Evolutionary conservation across 2,888 invertebrate genomes (phyloP), one percentile per base, ranked within the genome.

Genomic region (Subacronicta megacephala): DNA sequence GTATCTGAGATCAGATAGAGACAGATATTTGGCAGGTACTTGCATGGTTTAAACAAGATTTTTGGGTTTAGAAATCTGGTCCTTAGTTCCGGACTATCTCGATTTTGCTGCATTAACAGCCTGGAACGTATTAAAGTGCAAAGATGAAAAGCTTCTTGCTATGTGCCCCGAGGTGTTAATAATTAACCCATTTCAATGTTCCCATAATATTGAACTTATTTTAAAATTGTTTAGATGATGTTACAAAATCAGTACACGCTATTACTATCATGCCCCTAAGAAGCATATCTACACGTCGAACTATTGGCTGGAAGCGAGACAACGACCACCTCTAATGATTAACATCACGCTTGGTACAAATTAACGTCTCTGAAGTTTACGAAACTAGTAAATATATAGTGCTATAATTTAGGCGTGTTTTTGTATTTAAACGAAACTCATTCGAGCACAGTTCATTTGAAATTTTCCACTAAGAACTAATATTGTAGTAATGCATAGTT

Each of bases 201-300:
- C 31, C 31, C 31, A 31, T 2, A n/a, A 4, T 31, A n/a, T 23
- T 7, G 7, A 7, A 23, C 23, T 29, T n/a, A n/a, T n/a, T 26
- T 26, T 31, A 5, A 31, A 6, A 31, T 31, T 4, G 31, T 31
- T 31, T n/a, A 12, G 4, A 31, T n/a, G 3, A 10, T 52, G 57
- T 44, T 45, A 57, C 40, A 41, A 43, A n/a, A 76, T 69, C 70
- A 73, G 49, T 69, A 68, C 44, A 50, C 56, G 60, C 63, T 16
- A 49, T 35, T 43, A 42, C 38, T 51, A 44, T 42, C 47, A 55
- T 49, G 52, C 62, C 51, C 53, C 49, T 69, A 41, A 36, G 62
- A 77, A 77, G 74, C 74, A 41, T 69, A 69, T 74, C 65, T 77
- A 77, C 65, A 77, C 62, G 50, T 36, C 49, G 62, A 68, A 51